A percentile compares a stretch with the other conserved stretches of the same genome.
These are phyloP conservation scores for Syngnathus scovelli DNA, from an alignment of 2,113 vertebrate species.

Conservation along the genomic window DNA sequence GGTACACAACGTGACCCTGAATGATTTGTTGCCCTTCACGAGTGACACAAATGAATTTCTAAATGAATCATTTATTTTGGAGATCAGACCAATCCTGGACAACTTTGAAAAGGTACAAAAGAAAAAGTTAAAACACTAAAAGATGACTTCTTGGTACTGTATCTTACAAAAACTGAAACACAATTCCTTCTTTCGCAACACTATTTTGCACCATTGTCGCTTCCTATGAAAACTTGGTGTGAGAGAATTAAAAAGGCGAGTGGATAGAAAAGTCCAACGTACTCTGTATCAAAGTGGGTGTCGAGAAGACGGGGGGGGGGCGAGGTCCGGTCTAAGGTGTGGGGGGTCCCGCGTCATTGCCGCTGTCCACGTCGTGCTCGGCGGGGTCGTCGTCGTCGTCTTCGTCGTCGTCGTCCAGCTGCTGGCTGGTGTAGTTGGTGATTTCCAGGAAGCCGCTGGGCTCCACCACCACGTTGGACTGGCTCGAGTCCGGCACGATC, in stretches of 20 bases:
- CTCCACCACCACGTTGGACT: conserved; percentile 96
- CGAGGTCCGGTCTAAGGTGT: conserved; percentile 62
- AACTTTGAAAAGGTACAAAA: conserved; percentile 61
- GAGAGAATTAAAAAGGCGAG: conserved; percentile 15
- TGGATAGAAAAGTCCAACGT: background rate
- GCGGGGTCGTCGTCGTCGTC: conserved; percentile 80
- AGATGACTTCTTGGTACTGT: conserved; percentile 29
- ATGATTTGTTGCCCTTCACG: background rate
- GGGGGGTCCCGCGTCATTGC: conserved; percentile 85
- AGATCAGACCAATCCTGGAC: conserved; percentile 37
- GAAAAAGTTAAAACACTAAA: conserved; percentile 46
- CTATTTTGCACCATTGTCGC: background rate
- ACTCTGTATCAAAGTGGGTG: background rate
- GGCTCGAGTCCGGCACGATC: conserved; percentile 92
- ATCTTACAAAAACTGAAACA: conserved; percentile 38
- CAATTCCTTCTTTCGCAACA: background rate
- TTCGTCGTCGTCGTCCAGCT: conserved; percentile 81
- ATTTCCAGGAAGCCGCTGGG: conserved; percentile 96
- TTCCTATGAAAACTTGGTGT: background rate
- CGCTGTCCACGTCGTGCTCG: conserved; percentile 90
- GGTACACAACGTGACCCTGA: too few relatives aligned
- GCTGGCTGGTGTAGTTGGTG: conserved; percentile 96
- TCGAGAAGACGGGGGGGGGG: background rate
- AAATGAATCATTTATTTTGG: conserved; percentile 50
- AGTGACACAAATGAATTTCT: conserved; percentile 17